A percentile compares a stretch with the other conserved stretches of the same genome.
phyloP scores from a whole-genome alignment of 2,888 invertebrate genomes.

The Cryptus armator region DNA sequence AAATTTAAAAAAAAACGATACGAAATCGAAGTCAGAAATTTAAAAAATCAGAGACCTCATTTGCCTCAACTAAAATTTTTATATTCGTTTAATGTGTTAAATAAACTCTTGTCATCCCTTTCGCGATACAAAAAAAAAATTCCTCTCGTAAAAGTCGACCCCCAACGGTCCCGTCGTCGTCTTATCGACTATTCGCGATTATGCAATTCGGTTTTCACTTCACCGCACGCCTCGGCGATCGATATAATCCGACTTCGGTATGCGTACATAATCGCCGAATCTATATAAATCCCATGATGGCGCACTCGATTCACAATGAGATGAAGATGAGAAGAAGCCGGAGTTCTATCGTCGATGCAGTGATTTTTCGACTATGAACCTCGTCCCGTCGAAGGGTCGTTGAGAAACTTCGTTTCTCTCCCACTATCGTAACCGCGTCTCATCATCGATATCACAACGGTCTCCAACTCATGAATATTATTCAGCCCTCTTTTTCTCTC shows the following conservation, averaged over 20 bases:
- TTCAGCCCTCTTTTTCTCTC: slow-evolving; percentile 75
- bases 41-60: no score
- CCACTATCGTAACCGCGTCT: slow-evolving; percentile 23
- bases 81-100: not conserved
- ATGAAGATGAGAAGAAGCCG: slow-evolving; percentile 50
- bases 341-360: slow-evolving; percentile 48
- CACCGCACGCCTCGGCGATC: not conserved
- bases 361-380: slow-evolving; percentile 78
- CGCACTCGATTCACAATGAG: slow-evolving; percentile 60
- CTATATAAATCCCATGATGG: slow-evolving; percentile 45
- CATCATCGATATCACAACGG: slow-evolving; percentile 83
- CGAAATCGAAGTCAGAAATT: not conserved
- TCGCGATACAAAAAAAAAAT: slow-evolving; percentile 29
- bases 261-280: slow-evolving; percentile 21
- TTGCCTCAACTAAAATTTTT: not conserved
- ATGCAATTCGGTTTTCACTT: slow-evolving; percentile 57
- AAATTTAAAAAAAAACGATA: slow-evolving; percentile 53
- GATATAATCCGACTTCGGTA: slow-evolving; percentile 7
- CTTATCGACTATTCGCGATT: slow-evolving; percentile 51
- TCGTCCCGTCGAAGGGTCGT: slow-evolving; percentile 65
- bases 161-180: not conserved
- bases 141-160: slow-evolving; percentile 14
- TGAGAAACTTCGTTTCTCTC: slow-evolving; percentile 21
- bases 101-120: not conserved
- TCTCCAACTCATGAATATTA: slow-evolving; percentile 82